Base-by-base conservation (phyloP, 2,113 vertebrate genomes). In the Cynopterus brachyotis region DNA sequence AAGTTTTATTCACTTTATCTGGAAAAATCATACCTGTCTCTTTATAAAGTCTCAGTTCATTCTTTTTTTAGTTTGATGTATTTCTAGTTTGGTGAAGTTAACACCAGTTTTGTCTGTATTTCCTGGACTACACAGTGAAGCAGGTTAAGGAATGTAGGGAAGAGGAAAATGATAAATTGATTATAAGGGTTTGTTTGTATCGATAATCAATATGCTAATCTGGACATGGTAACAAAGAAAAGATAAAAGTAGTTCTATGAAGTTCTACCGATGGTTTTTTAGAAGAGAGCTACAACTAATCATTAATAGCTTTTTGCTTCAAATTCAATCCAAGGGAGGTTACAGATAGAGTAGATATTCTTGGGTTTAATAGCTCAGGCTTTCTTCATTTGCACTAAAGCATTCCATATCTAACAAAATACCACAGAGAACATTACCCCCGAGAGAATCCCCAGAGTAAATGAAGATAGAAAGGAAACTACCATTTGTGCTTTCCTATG, bases 41-140 rank as follows among this genome's bases (percentile, higher is more conserved):
- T 88, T 82, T 84, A 20, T 55, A 59, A 94, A 79, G 19, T 73
- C 17, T 75, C 9, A 42, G 3, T 70, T 76, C 35, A 42, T 96
- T 79, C 95, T 79, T 47, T 84, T 92, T 94, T 92, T 75, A 55
- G 28, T 85, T 47, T 86, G 50, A 35, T 69, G 42, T 47, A 30
- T 73, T 73, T 73, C 45, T 73, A 45, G 45, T 75, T 50, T 50
- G 16, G 73, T 76, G 9, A 30, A 50, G 22, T 42, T 86, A 73
- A 55, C 40, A 67, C 55, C n/a, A 42, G 22, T 40, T 80, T 9
- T 40, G 24, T 84, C 17, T 85, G 35, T 79, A 70, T 95, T 94
- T 81, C 57, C 73, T 28, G 28, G 66, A 37, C 15, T 45, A 4
- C 47, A 40, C 28, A 10, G 35, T 57, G 50, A 53, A 22, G 24